Evolutionary conservation across 1,140 invertebrate genomes (phyloP).

Genomic region (Temnothorax longispinosus): DNA sequence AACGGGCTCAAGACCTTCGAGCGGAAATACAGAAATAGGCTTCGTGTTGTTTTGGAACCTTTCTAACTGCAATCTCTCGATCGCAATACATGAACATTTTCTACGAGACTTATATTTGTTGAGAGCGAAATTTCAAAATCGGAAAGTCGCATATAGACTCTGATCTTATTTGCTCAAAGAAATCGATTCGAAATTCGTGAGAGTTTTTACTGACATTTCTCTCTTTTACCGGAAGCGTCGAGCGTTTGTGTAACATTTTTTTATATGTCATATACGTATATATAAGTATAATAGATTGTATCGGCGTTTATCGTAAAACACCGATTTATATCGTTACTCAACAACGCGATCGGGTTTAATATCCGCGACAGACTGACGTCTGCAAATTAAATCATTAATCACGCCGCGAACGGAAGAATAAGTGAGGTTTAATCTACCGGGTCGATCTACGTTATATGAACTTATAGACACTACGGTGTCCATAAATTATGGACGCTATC

Average conservation of each 20-base stretch:
- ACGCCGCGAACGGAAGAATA: background rate
- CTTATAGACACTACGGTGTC: background rate
- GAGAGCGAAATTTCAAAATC: background rate
- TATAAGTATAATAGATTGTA: background rate
- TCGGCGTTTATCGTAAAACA: background rate
- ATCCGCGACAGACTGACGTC: background rate
- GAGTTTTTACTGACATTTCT: background rate
- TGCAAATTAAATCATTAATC: slow-evolving; percentile 22
- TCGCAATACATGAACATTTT: background rate
- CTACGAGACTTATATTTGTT: background rate
- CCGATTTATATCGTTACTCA: background rate
- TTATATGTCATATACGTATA: background rate
- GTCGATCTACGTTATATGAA: background rate
- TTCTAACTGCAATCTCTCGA: slow-evolving; percentile 30
- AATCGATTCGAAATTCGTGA: background rate
- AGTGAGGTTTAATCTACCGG: background rate
- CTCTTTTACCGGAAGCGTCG: background rate
- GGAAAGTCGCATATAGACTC: background rate
- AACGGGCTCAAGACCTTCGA: slow-evolving; percentile 54
- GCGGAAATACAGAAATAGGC: background rate
- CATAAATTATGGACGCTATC: slow-evolving; percentile 6
- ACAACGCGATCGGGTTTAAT: background rate
- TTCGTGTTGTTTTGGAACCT: background rate
- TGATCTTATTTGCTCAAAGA: background rate
- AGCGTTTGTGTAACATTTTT: background rate